phyloP scores from a whole-genome alignment of 2,113 vertebrate genomes.

The Oncorhynchus keta region DNA sequence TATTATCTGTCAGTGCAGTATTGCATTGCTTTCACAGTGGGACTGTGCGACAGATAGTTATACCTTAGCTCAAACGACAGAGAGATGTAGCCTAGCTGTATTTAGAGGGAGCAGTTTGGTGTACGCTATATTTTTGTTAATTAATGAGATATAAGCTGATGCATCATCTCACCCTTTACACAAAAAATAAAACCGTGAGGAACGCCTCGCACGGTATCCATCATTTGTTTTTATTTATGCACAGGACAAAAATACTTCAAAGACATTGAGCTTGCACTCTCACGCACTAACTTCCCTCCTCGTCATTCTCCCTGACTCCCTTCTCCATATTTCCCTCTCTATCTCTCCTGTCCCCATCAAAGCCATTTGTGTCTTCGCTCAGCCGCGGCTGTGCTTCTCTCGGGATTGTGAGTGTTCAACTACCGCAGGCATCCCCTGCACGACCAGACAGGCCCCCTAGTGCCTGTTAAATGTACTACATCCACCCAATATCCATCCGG shows the following conservation, averaged over 20 bases:
- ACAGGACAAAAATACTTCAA: constrained; percentile 41
- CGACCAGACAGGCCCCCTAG: constrained; percentile 56
- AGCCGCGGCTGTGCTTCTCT: constrained; percentile 57
- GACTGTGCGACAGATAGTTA: no score
- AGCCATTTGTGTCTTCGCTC: constrained; percentile 63
- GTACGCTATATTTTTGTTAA: constrained; percentile 12
- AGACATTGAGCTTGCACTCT: constrained; percentile 30
- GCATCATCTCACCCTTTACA: constrained; percentile 3
- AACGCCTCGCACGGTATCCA: background rate
- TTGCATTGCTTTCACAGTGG: constrained; percentile 15
- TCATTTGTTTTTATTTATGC: constrained; percentile 39
- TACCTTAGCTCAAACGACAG: no score
- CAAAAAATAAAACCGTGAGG: background rate
- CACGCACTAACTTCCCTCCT: constrained; percentile 9
- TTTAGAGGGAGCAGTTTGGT: background rate
- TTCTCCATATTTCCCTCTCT: constrained; percentile 21
- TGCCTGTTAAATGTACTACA: constrained; percentile 53
- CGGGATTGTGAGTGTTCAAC: constrained; percentile 61
- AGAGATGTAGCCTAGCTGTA: background rate
- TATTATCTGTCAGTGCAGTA: constrained; percentile 64
- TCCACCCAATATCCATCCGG: constrained; percentile 46
- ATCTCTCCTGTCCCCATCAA: constrained; percentile 54
- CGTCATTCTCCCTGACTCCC: background rate
- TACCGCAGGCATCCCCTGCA: constrained; percentile 67
- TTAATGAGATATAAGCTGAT: constrained; percentile 35